phyloP scores from a whole-genome alignment of 64 coral and sea anemone genomes.

The Actinia equina region DNA sequence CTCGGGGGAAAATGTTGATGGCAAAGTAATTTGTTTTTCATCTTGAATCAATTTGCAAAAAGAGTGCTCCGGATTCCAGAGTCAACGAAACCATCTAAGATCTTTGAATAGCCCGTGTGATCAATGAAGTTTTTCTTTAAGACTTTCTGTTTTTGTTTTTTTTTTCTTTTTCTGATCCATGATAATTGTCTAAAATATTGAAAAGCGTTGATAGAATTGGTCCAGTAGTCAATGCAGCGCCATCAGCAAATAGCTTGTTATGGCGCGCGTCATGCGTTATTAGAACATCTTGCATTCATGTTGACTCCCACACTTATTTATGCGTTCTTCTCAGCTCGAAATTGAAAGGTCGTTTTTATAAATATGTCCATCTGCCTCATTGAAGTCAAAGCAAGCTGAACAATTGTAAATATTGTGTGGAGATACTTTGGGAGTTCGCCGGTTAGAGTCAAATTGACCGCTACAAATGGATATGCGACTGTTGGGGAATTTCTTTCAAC shows the following conservation, averaged over 20 bases:
- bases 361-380: not conserved
- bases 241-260: not conserved
- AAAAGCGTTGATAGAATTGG: not conserved
- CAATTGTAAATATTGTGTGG: not conserved
- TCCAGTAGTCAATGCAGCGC: not conserved
- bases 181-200: not conserved
- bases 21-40: not conserved
- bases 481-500: not conserved
- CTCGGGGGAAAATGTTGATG: not conserved
- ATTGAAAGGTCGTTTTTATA: not conserved
- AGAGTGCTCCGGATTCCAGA: not conserved
- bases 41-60: conserved; percentile 2
- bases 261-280: not conserved
- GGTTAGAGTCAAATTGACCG: not conserved
- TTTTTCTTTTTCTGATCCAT: not conserved
- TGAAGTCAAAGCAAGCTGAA: not conserved
- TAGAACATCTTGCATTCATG: not conserved
- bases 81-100: not conserved
- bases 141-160: not conserved
- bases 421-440: not conserved
- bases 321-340: too few relatives aligned
- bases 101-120: not conserved
- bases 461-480: not conserved
- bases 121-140: not conserved
- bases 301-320: not conserved